Conservation (phyloP, 2,113 vertebrate genomes). For the Elachura formosa region DNA sequence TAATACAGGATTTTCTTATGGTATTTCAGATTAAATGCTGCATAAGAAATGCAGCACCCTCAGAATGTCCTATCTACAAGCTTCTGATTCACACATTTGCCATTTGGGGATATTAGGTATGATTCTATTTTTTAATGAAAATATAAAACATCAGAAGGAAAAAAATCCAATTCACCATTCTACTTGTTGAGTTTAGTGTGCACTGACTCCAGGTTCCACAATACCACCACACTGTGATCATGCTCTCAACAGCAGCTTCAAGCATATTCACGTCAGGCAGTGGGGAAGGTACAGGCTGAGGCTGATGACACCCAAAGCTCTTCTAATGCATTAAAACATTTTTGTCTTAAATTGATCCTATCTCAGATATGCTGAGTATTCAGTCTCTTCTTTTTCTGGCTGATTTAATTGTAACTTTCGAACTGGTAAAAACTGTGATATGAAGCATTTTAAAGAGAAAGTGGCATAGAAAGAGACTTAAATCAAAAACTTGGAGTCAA, state of each 20-base stretch:
- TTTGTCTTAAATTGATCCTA: background rate
- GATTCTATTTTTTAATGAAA: background rate
- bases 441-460: background rate
- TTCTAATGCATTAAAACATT: background rate
- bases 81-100: background rate
- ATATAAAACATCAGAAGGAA: background rate
- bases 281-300: background rate
- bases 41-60: background rate
- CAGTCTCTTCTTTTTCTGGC: background rate
- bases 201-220: background rate
- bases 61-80: background rate
- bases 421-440: background rate
- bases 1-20: background rate
- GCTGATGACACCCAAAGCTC: background rate
- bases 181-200: background rate
- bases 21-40: constrained; percentile 6
- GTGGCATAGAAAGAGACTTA: background rate
- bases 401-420: background rate
- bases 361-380: background rate
- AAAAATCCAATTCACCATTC: background rate
- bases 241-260: background rate
- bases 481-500: background rate
- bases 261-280: background rate
- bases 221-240: background rate
- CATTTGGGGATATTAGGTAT: background rate